These are phyloP conservation scores for Pteropus alecto DNA, from an alignment of 2,113 vertebrate genomes.

Conservation along the genomic window DNA sequence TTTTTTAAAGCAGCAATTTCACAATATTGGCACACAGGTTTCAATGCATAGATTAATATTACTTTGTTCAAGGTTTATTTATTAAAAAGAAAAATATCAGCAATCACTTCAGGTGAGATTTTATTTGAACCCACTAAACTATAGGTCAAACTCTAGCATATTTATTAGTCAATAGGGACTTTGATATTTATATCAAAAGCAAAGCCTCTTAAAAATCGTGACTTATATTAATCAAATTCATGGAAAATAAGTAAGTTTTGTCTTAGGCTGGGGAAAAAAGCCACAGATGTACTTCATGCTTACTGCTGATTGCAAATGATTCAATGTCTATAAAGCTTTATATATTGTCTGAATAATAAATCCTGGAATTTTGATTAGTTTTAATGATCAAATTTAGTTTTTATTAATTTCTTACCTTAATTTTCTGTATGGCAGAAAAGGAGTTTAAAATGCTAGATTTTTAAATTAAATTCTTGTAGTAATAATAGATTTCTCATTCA, in stretches of 20 bases:
- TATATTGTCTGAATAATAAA: background rate
- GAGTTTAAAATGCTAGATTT: slow-evolving; percentile 13
- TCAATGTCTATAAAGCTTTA: background rate
- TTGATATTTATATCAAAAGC: background rate
- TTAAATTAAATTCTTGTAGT: background rate
- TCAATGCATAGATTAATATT: background rate
- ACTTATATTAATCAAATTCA: background rate
- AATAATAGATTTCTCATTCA: background rate
- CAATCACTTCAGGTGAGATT: background rate
- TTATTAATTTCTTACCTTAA: background rate
- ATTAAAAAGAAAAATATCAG: background rate
- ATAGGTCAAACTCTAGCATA: background rate
- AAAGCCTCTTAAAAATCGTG: background rate
- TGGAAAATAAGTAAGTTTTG: background rate
- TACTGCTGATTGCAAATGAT: background rate
- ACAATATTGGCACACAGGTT: background rate
- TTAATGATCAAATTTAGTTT: background rate
- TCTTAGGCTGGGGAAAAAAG: background rate
- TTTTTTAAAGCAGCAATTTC: background rate
- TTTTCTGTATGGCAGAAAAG: background rate
- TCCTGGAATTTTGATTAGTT: background rate
- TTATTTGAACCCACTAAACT: background rate
- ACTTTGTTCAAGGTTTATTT: background rate
- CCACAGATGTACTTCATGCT: background rate
- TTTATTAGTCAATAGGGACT: background rate